Conservation (phyloP, 2,797 vertebrate genomes). For the Pseudochirops cupreus region DNA sequence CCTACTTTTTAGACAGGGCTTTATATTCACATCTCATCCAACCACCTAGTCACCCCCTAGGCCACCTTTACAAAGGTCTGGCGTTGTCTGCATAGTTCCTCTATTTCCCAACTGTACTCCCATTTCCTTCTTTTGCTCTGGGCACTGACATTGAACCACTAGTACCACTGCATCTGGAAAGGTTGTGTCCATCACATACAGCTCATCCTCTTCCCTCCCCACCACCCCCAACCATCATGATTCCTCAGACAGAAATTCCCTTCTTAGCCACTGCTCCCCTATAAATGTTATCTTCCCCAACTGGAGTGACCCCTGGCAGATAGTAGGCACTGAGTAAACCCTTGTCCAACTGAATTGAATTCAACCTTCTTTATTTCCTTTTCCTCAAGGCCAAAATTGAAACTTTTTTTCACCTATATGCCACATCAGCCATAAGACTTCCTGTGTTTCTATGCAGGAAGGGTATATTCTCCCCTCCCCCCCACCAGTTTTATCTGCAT, state of each 20-base stretch:
- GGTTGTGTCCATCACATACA: neutral
- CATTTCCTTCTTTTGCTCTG: neutral
- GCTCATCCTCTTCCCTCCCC: neutral
- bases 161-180: neutral
- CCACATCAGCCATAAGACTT: too few species aligned
- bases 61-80: neutral
- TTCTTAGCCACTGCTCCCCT: too few species aligned
- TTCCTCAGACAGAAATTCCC: neutral
- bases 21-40: neutral
- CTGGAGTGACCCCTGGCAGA: too few species aligned
- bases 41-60: too few species aligned
- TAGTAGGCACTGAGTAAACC: neutral
- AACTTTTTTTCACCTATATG: too few species aligned
- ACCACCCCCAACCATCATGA: neutral
- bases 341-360: neutral
- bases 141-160: neutral
- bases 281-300: neutral
- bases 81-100: neutral
- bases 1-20: neutral
- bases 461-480: too few species aligned
- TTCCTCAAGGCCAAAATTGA: neutral
- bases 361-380: neutral
- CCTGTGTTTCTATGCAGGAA: too few species aligned
- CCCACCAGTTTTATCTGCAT: too few species aligned
- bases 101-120: neutral